phyloP scores from a whole-genome alignment of 2,888 invertebrate genomes.

The Acanthosepion pharaonis region DNA sequence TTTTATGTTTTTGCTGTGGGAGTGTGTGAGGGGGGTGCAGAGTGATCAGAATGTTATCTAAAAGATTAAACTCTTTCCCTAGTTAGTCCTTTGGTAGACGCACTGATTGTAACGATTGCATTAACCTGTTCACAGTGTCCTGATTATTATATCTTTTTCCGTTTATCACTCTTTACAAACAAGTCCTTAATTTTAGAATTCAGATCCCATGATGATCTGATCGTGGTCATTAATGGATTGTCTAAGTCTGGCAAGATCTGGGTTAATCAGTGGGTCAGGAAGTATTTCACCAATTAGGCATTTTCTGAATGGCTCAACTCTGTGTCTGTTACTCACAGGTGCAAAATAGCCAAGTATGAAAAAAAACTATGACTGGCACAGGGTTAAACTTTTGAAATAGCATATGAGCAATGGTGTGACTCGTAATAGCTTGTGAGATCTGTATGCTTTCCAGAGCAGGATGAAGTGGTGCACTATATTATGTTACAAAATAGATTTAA shows the following conservation, averaged over 20 bases:
- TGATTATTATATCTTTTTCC: neutral
- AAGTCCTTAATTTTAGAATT: neutral
- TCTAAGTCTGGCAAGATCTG: neutral
- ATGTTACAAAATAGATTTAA: too few species aligned
- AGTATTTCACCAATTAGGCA: neutral
- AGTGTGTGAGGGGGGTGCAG: too few species aligned
- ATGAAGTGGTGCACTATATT: too few species aligned
- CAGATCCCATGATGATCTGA: neutral
- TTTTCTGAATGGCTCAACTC: neutral
- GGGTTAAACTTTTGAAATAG: neutral
- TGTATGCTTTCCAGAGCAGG: too few species aligned
- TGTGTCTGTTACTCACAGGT: neutral
- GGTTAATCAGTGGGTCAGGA: neutral
- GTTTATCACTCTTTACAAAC: neutral
- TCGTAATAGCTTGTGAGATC: too few species aligned
- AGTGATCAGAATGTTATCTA: too few species aligned
- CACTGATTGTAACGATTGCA: neutral
- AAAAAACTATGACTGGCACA: neutral
- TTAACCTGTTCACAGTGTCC: neutral
- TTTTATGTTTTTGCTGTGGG: too few species aligned
- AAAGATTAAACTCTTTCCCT: neutral
- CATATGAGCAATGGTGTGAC: too few species aligned
- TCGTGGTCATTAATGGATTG: neutral
- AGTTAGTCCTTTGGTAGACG: neutral
- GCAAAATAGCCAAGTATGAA: neutral